Conservation (phyloP, 2,113 vertebrate species). For the Salminus brasiliensis region DNA sequence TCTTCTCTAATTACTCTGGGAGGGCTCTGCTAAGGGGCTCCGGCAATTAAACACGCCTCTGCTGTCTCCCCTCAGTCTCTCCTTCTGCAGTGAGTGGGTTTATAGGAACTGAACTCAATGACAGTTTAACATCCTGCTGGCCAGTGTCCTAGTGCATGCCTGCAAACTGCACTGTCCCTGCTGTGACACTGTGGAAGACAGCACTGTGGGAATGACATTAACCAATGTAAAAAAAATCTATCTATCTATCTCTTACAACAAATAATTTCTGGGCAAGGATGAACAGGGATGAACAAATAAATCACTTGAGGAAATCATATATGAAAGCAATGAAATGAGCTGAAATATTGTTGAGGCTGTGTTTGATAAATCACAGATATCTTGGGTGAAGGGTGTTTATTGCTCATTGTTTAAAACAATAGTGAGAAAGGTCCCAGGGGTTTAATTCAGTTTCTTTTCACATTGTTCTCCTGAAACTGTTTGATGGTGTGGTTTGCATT, state of each 20-base stretch:
- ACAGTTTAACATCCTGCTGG: neutral
- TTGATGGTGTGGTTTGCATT: neutral
- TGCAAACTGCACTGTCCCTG: neutral
- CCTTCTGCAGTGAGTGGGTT: constrained; percentile 28
- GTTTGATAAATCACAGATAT: constrained; percentile 8
- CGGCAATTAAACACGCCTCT: constrained; percentile 37
- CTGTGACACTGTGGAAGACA: neutral
- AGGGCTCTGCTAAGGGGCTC: constrained; percentile 21
- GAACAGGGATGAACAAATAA: neutral
- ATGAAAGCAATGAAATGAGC: neutral
- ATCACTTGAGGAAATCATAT: neutral
- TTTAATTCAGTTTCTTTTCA: neutral
- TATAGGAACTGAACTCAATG: constrained; percentile 18
- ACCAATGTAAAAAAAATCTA: too few species aligned
- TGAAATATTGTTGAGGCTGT: neutral
- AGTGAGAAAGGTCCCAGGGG: neutral
- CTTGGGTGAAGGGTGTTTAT: neutral
- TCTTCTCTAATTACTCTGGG: constrained; percentile 43
- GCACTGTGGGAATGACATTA: neutral
- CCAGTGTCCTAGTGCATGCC: neutral
- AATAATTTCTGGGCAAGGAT: neutral
- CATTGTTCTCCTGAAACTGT: neutral
- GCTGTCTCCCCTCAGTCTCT: constrained; percentile 44
- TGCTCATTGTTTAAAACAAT: constrained; percentile 34
- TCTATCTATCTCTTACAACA: neutral